These are phyloP conservation scores for Linurgus olivaceus DNA, from an alignment of 2,797 vertebrate species.

Conservation along the genomic window DNA sequence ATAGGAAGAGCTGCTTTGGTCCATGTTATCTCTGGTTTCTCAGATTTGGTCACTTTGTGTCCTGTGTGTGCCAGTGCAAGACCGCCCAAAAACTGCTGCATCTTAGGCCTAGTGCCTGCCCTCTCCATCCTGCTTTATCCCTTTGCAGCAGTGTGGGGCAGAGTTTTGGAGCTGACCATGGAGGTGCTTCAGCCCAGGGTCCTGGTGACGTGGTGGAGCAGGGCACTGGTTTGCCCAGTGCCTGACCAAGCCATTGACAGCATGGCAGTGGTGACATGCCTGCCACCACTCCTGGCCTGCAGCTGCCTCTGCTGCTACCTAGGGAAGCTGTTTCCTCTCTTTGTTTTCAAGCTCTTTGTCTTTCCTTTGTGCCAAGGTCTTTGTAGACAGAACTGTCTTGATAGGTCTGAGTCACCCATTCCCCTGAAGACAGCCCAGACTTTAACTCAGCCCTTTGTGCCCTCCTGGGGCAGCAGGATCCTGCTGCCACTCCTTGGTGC, in stretches of 20 bases:
- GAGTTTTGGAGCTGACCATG: background rate
- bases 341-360: background rate
- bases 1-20: background rate
- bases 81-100: background rate
- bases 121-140: background rate
- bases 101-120: background rate
- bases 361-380: background rate
- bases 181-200: background rate
- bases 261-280: background rate
- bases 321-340: background rate
- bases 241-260: background rate
- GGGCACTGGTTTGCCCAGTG: background rate
- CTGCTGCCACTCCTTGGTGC: background rate
- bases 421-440: background rate
- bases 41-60: rapidly evolving
- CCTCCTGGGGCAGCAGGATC: background rate
- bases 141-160: background rate
- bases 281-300: background rate
- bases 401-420: background rate
- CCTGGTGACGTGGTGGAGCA: rapidly evolving
- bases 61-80: background rate
- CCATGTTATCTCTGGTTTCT: background rate
- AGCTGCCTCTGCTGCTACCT: background rate
- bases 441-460: background rate
- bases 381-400: background rate